Evolutionary conservation across 2,888 invertebrate species (phyloP), one percentile per base, ranked within the genome.

Genomic region (Adelognathus sp.): DNA sequence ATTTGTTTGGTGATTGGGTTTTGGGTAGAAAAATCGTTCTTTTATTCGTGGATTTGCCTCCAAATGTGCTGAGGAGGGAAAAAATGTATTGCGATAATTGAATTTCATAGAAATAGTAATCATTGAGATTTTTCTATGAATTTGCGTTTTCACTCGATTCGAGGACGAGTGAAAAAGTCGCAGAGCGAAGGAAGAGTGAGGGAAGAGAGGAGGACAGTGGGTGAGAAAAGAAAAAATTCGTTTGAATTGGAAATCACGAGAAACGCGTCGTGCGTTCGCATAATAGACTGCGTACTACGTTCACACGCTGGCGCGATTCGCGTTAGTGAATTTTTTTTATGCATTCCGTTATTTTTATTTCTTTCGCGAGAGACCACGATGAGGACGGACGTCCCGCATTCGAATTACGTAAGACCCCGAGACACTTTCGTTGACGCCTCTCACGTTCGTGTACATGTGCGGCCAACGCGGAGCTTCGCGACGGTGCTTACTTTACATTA

Each of bases 381-480:
- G n/a, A 83, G 84, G 85, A 86, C 84, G 86, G 85, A 84, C 83
- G 84, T 86, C 86, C 86, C 86, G 85, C 85, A 86, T 85, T 82
- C 84, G 86, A 86, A 85, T 88, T 87, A 87, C 79, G 84, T 87
- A 88, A 88, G 82, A 84, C 76, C 60, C n/a, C 3, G 50, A 41
- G 81, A 80, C 83, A 86, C 87, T 88, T 88, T 88, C 87, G 87
- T 88, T 82, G 87, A 85, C 85, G 86, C 83, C 86, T 85, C 87
- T 85, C 84, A 83, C 85, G 61, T 31, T 50, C 29, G 39, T 36
- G 14, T 39, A 11, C 39, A 29, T 64, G 41, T 60, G 60, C 39
- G 67, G n/a, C 61, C 63, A 31, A 11, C 27, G 33, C 31, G 21
- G 31, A n/a, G n/a, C 50, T 18, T 24, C 39, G 29, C 50, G 46